phyloP scores from a whole-genome alignment of 2,888 invertebrate species.

The Aplocera efformata region DNA sequence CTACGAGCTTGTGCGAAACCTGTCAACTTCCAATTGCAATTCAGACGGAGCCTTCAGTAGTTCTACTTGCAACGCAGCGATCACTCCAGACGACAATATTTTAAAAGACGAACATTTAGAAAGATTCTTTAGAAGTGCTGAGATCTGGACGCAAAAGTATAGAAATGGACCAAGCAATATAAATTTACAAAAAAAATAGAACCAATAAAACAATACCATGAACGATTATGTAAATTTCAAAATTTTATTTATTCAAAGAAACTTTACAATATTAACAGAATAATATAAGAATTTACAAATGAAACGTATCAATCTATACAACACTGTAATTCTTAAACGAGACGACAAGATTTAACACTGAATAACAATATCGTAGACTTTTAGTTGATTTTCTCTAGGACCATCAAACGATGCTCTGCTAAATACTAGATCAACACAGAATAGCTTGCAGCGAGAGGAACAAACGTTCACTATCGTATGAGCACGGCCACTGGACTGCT shows the following conservation, averaged over 20 bases:
- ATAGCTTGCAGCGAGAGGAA: too few species aligned
- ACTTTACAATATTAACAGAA: constrained; percentile 77
- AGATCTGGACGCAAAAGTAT: constrained; percentile 54
- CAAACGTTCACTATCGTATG: too few species aligned
- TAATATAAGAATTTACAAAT: constrained; percentile 76
- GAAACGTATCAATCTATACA: constrained; percentile 77
- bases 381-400: constrained; percentile 65
- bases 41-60: constrained; percentile 62
- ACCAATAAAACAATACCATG: constrained; percentile 61
- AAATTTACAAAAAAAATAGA: constrained; percentile 40
- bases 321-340: constrained; percentile 79
- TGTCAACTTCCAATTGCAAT: constrained; percentile 59
- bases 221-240: constrained; percentile 79
- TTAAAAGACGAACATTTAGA: constrained; percentile 64
- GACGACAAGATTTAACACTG: constrained; percentile 78
- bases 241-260: constrained; percentile 79
- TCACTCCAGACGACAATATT: constrained; percentile 42
- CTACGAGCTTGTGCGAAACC: constrained; percentile 64
- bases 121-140: constrained; percentile 63
- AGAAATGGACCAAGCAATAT: constrained; percentile 35
- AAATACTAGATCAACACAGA: constrained; percentile 39
- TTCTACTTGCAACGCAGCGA: constrained; percentile 43
- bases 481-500: too few species aligned
- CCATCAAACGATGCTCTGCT: constrained; percentile 59
- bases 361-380: constrained; percentile 76